phyloP scores from a whole-genome alignment of 2,888 invertebrate genomes.

The Isotomurus palustris region DNA sequence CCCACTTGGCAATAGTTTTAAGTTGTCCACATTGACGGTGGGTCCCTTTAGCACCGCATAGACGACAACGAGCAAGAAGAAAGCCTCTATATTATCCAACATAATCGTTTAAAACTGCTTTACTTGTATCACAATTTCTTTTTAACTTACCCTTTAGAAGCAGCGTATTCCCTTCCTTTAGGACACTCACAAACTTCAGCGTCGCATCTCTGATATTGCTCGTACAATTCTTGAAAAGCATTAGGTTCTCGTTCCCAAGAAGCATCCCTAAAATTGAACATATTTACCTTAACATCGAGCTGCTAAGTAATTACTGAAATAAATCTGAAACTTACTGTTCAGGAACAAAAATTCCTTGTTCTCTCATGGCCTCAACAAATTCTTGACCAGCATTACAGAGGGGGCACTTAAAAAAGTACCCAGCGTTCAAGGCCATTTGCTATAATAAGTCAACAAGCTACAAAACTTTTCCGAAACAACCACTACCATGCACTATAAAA shows the following conservation, averaged over 20 bases:
- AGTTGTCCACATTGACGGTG: conserved; percentile 55
- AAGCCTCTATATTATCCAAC: conserved; percentile 51
- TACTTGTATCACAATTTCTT: neutral
- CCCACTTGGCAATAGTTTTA: conserved; percentile 50
- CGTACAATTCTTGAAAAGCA: conserved; percentile 67
- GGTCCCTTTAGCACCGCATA: conserved; percentile 58
- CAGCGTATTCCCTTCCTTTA: conserved; percentile 55
- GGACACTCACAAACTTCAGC: conserved; percentile 60
- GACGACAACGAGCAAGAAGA: conserved; percentile 56
- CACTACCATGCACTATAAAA: no score
- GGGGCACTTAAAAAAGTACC: conserved; percentile 80
- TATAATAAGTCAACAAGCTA: conserved; percentile 54
- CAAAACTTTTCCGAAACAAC: no score
- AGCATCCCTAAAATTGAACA: conserved; percentile 61
- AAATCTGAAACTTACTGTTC: conserved; percentile 61
- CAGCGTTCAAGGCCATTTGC: conserved; percentile 68
- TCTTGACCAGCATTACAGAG: conserved; percentile 66
- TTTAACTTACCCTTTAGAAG: conserved; percentile 50
- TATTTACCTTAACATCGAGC: neutral
- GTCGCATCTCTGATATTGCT: conserved; percentile 61
- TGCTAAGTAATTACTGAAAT: neutral
- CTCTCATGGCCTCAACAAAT: conserved; percentile 61
- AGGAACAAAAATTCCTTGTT: conserved; percentile 72
- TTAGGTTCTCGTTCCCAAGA: conserved; percentile 77
- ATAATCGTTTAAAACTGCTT: neutral